Evolutionary conservation across 1,140 invertebrate genomes (phyloP), one percentile per base, ranked within the genome.

Genomic region (Orchesella cincta): DNA sequence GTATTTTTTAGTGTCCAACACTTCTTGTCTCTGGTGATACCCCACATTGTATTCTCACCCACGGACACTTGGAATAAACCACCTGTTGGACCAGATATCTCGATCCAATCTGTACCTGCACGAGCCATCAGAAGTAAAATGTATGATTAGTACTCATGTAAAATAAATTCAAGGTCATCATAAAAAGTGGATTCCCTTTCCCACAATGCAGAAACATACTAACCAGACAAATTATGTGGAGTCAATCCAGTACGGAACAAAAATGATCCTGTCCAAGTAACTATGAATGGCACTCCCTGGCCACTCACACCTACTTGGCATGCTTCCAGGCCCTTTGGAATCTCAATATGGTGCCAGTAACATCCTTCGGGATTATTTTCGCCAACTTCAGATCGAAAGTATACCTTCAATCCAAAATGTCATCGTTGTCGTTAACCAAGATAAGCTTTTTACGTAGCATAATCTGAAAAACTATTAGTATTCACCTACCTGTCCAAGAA

Each of bases 11-110:
- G 20, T 67, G 77, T 73, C 79, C 76, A 77, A 76, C 80, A 82
- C 57, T 79, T 78, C 54, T 73, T 90, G 84, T 95, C 92, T 82
- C 92, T 91, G 67, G 92, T 93, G 8, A 96, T 86, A 78, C 92
- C 93, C 95, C 95, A 97, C 8, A 96, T 92, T 1, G 91, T 88
- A 87, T 93, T 90, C n/a, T 88, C 89, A 2, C 95, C 95, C 26
- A 96, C 92, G 75, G 93, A 92, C 3, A 97, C 86, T 85, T 94
- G 92, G 46, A 88, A 85, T 16, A 97, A 54, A 33, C 81, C 81
- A 29, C 79, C 77, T 79, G 57, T 87, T 0, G 93, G 93, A 46
- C 92, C 89, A 78, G 91, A 90, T 0, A 96, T 91, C 88, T 92
- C 90, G 52, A 91, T 83, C 95, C 95, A 97, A 70, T 77, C 77